Conservation (phyloP, 2,888 invertebrate species). For the Mythimna vitellina region DNA sequence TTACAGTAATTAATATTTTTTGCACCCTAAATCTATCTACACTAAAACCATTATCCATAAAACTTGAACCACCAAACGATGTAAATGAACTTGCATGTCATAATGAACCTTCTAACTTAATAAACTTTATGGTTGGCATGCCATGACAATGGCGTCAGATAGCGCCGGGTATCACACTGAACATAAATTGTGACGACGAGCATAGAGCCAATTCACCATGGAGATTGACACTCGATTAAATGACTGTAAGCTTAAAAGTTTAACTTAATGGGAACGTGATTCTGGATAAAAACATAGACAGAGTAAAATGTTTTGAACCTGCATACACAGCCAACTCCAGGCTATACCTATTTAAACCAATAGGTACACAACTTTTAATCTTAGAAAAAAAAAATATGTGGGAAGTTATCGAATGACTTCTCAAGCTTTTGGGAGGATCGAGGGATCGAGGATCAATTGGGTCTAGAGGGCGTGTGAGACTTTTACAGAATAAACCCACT, state of each 20-base stretch:
- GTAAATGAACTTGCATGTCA: conserved; percentile 16
- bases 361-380: too few relatives aligned
- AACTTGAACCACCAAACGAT: conserved; percentile 17
- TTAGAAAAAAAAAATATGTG: too few relatives aligned
- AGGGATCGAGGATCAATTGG: too few relatives aligned
- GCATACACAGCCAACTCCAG: too few relatives aligned
- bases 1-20: conserved; percentile 5
- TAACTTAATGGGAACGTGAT: neutral
- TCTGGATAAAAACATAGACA: neutral
- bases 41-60: conserved; percentile 4
- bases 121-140: conserved; percentile 49
- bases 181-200: conserved; percentile 43
- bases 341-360: too few relatives aligned
- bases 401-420: too few relatives aligned
- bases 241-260: conserved; percentile 20
- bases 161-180: conserved; percentile 30
- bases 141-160: conserved; percentile 50
- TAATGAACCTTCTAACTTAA: conserved; percentile 48
- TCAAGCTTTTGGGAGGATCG: too few relatives aligned
- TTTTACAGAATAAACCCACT: too few relatives aligned
- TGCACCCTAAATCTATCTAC: neutral
- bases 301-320: neutral
- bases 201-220: conserved; percentile 38
- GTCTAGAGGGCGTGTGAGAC: too few relatives aligned
- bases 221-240: conserved; percentile 54